Evolutionary conservation across 2,113 vertebrate species (phyloP).

Genomic region (Coptodon rendalli): DNA sequence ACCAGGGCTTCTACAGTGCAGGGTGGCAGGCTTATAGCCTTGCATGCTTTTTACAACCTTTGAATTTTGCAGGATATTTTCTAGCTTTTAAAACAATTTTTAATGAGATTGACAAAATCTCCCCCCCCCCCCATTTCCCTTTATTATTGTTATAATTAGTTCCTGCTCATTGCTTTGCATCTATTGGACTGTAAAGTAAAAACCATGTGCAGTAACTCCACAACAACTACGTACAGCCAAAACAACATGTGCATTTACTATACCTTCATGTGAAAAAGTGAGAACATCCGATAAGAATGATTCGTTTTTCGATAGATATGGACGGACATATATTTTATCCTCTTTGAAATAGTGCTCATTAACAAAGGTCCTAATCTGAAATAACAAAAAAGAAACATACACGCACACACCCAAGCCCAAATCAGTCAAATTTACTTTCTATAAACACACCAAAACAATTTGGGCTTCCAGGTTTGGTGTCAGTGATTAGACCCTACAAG

Average conservation of each 20-base stretch:
- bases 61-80: slow-evolving; percentile 43
- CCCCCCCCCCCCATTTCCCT: neutral
- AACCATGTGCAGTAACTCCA: neutral
- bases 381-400: neutral
- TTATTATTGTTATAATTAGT: neutral
- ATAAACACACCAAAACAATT: neutral
- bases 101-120: neutral
- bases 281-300: neutral
- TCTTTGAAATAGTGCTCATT: neutral
- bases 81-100: slow-evolving; percentile 51
- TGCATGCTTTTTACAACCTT: slow-evolving; percentile 53
- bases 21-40: slow-evolving; percentile 28
- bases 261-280: neutral
- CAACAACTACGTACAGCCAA: slow-evolving; percentile 17
- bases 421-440: neutral
- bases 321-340: neutral
- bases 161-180: neutral
- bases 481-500: neutral
- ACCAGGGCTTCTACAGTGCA: slow-evolving; percentile 47
- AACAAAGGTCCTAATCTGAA: neutral
- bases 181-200: neutral
- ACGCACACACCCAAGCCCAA: neutral
- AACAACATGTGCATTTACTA: slow-evolving; percentile 19
- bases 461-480: neutral
- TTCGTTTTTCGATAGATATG: neutral